These are phyloP conservation scores for Drosophila guanche DNA, from an alignment of 1,140 invertebrate species.

Conservation along the genomic window DNA sequence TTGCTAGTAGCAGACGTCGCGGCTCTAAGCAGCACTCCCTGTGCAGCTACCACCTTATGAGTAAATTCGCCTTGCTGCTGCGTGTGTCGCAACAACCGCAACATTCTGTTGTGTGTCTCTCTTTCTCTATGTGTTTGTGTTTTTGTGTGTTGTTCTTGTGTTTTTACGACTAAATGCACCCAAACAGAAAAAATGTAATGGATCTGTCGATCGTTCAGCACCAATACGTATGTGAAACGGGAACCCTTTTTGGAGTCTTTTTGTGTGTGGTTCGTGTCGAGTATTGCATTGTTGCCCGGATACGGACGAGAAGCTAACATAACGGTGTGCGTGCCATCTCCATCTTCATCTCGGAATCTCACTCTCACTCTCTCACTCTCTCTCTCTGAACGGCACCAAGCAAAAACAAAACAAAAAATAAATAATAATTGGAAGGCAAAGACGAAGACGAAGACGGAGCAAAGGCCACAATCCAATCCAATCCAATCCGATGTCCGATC, in stretches of 20 bases:
- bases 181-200: slow-evolving; percentile 43
- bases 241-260: slow-evolving; percentile 14
- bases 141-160: slow-evolving; percentile 1
- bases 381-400: slow-evolving; percentile 24
- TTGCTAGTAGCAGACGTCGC: no score
- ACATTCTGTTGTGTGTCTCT: slow-evolving; percentile 7
- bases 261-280: slow-evolving; percentile 44
- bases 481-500: no score
- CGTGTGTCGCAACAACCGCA: no score
- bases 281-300: slow-evolving; percentile 79
- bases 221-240: slow-evolving; percentile 44
- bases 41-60: no score
- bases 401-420: slow-evolving; percentile 20
- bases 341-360: background rate
- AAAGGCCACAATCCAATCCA: no score
- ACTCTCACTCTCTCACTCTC: background rate
- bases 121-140: slow-evolving; percentile 27
- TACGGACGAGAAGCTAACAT: slow-evolving; percentile 41
- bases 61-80: no score
- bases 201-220: slow-evolving; percentile 39
- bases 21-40: no score
- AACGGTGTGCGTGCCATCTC: slow-evolving; percentile 17
- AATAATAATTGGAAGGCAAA: slow-evolving; percentile 36
- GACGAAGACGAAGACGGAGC: slow-evolving; percentile 9
- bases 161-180: slow-evolving; percentile 71